Percentiles rank a stretch among this genome's conserved stretches.
Conservation (phyloP, 2,797 vertebrate species). For the Girardinus metallicus region DNA sequence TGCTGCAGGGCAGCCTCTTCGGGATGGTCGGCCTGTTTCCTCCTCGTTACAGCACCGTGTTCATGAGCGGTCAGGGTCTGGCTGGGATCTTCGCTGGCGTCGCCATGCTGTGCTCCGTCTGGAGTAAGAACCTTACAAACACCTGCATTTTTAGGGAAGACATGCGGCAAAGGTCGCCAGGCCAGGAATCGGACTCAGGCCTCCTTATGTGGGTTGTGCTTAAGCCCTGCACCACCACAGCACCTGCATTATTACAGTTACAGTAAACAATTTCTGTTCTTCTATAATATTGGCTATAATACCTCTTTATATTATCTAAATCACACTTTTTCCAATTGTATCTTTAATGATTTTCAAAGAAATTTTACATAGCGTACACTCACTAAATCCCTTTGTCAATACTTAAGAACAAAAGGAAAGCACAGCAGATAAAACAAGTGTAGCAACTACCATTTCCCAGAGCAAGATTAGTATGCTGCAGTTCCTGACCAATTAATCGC, state of each 20-base stretch:
- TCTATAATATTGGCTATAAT: neutral
- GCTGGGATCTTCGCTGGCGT: constrained; percentile 88
- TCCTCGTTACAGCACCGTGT: constrained; percentile 85
- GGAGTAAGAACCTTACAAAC: constrained; percentile 80
- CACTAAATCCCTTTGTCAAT: no score
- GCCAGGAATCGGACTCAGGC: no score
- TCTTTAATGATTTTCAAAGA: no score
- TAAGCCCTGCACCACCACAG: no score
- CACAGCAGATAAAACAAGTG: no score
- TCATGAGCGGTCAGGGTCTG: constrained; percentile 94
- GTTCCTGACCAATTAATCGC: neutral
- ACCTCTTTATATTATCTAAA: neutral
- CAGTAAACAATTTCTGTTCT: neutral
- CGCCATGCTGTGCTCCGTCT: constrained; percentile 88
- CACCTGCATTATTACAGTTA: neutral
- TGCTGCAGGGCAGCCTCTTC: constrained; percentile 92
- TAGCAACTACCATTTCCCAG: no score
- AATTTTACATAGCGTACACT: no score
- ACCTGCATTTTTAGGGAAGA: neutral
- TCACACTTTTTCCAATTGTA: neutral
- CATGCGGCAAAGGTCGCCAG: no score
- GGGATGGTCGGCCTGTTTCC: constrained; percentile 90
- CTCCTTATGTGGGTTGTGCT: no score
- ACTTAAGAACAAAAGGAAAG: no score
- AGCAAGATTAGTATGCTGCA: no score